Evolutionary conservation across 2,113 vertebrate genomes (phyloP), one percentile per base, ranked within the genome.

Genomic region (Heptranchias perlo): DNA sequence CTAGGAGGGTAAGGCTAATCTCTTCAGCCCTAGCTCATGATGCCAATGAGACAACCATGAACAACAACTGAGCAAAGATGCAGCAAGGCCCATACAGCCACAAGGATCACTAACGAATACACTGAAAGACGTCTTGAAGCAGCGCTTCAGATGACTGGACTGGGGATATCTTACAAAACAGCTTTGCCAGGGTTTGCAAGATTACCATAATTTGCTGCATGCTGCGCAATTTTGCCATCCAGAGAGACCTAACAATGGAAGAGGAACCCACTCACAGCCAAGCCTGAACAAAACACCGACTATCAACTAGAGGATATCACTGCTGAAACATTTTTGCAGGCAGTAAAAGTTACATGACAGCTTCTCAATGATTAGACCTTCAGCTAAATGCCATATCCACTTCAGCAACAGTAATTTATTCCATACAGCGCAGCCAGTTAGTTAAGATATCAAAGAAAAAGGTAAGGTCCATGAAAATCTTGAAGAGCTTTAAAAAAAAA

Each of bases 121-220:
- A 64, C 11, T 92, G 31, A 61, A 61, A 92, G 89, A 92, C 35
- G 4, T 61, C n/a, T 93, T 93, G 89, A 93, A 93, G 89, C 16
- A 93, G 54, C 58, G 25, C 35, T 92, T 92, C 54, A 62, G 5
- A 61, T 91, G 18, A 35, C 58, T 93, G 18, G 89, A n/a, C 58
- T 35, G 4, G 89, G 58, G 31, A 93, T 93, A 93, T 93, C 54
- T 93, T 62, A 93, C 58, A 62, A 93, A 62, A 23, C 89, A 62
- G 58, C 16, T 23, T 39, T 93, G 58, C 35, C 58, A 62, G 58
- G n/a, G 13, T 39, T 18, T 93, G 89, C 7, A 39, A 93, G 89
- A 62, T 93, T 62, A 93, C 64, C 61, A 92, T 92, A 62, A 64
- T 93, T 93, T 93, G 16, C 58, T 93, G 89, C 35, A 39, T 62